These are phyloP conservation scores for Artemisiospiza belli DNA, from an alignment of 2,113 vertebrate species.

Conservation along the genomic window DNA sequence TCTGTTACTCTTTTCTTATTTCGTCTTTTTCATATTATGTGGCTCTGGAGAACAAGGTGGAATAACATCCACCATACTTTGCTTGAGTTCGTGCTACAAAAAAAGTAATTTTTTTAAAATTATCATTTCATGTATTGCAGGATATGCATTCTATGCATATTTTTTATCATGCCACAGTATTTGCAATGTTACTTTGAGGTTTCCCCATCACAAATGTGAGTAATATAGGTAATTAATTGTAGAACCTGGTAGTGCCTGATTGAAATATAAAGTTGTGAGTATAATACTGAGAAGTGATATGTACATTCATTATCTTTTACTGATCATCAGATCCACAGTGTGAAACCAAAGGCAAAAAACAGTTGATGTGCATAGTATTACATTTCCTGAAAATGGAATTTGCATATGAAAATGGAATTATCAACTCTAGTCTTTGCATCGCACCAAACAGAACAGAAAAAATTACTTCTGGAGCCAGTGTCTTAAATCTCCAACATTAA, in stretches of 20 bases:
- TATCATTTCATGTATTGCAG: neutral
- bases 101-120: neutral
- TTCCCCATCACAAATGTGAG: neutral
- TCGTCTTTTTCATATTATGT: neutral
- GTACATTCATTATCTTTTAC: neutral
- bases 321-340: neutral
- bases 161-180: neutral
- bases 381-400: neutral
- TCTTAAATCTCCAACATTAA: neutral
- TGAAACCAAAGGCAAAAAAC: neutral
- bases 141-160: neutral
- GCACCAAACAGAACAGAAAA: neutral
- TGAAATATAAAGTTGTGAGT: neutral
- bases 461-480: neutral
- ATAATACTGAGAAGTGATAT: neutral
- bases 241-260: neutral
- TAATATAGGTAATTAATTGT: neutral
- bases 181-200: neutral
- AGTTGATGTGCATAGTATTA: neutral
- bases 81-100: neutral
- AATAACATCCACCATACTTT: neutral
- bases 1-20: neutral
- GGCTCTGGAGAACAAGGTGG: neutral
- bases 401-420: neutral
- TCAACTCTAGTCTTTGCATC: neutral